Percentiles rank a stretch among this genome's conserved stretches.
These are phyloP conservation scores for Nebria salina DNA, from an alignment of 2,888 invertebrate species.

Conservation along the genomic window DNA sequence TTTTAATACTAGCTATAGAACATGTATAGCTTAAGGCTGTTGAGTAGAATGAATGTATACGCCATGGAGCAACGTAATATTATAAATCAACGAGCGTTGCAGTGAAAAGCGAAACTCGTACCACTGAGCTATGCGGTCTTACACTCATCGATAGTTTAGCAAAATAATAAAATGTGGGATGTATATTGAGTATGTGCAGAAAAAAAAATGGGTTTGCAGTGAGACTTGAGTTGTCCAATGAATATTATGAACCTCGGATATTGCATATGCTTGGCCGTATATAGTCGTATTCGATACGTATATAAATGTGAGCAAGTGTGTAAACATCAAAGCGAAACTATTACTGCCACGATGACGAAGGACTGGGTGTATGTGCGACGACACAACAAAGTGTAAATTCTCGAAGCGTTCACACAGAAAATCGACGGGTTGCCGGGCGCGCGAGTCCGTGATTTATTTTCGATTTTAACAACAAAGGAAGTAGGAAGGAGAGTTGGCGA, in stretches of 20 bases:
- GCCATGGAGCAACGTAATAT: no score
- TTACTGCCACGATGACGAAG: slow-evolving; percentile 6
- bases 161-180: no score
- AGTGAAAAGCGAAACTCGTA: no score
- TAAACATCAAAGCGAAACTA: slow-evolving; percentile 18
- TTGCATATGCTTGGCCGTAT: background rate
- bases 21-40: no score
- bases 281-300: background rate
- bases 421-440: slow-evolving; percentile 28
- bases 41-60: no score
- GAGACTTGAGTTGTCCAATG: background rate
- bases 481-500: background rate
- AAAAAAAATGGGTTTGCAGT: background rate
- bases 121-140: no score
- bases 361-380: background rate
- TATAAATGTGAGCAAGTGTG: background rate
- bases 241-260: background rate
- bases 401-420: slow-evolving; percentile 46
- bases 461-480: slow-evolving; percentile 45
- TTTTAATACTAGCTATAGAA: no score
- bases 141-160: no score
- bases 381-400: slow-evolving; percentile 45
- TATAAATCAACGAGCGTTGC: no score
- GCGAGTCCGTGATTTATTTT: slow-evolving; percentile 44
- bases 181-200: no score